These are phyloP conservation scores for human (Homo sapiens) DNA, from an alignment of 2,113 vertebrate species.

Conservation along the genomic window DNA sequence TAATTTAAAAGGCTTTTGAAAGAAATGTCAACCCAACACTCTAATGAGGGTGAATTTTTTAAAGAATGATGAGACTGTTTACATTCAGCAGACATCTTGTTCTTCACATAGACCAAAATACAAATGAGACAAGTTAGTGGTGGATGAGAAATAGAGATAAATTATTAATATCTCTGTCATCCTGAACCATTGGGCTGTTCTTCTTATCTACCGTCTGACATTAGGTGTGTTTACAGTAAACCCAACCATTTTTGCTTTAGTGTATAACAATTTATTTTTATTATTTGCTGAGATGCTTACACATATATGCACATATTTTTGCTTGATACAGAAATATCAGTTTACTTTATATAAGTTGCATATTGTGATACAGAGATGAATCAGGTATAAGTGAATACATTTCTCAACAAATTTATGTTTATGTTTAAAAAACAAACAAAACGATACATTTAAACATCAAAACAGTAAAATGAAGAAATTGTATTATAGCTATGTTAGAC, in stretches of 20 bases:
- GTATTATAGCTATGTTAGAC: neutral
- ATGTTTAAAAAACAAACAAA: neutral
- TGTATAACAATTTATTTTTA: neutral
- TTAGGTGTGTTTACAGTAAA: neutral
- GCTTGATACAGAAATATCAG: neutral
- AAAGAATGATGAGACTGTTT: neutral
- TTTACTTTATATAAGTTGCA: neutral
- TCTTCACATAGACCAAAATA: neutral
- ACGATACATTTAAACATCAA: neutral
- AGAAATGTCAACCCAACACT: neutral
- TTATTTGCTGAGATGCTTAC: neutral
- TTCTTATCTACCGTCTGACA: neutral
- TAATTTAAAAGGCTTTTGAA: conserved; percentile 32
- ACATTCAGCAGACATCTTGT: neutral
- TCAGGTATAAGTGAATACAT: neutral
- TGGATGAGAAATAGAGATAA: neutral
- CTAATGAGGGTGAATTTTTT: neutral
- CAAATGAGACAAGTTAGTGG: neutral
- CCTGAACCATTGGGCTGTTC: neutral
- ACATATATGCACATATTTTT: neutral
- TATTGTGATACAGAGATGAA: neutral
- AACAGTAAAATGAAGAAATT: neutral
- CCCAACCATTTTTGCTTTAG: neutral
- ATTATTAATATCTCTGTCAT: neutral
- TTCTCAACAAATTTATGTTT: neutral